These are phyloP conservation scores for Theocolax elegans DNA, from an alignment of 1,140 invertebrate species.

Conservation along the genomic window DNA sequence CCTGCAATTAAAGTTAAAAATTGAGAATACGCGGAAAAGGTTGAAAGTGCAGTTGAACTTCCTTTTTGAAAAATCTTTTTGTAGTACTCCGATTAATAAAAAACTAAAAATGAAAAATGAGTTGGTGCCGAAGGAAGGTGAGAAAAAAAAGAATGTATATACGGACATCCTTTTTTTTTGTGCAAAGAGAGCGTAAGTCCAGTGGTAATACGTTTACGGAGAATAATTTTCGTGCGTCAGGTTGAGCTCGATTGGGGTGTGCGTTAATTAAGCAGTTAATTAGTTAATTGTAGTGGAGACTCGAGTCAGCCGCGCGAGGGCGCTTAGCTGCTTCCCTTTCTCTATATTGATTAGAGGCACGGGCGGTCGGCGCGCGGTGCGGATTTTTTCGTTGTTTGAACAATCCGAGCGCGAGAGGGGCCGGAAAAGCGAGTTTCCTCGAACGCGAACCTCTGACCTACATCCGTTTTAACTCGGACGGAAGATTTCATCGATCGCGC, in stretches of 20 bases:
- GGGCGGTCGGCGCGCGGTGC: neutral
- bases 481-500: constrained; percentile 36
- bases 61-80: no score
- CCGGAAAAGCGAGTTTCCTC: constrained; percentile 21
- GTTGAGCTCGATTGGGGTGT: neutral
- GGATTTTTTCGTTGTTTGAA: constrained; percentile 20
- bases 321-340: neutral
- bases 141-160: no score
- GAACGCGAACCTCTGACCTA: constrained; percentile 41
- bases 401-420: constrained; percentile 2
- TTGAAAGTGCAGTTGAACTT: no score
- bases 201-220: no score
- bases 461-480: constrained; percentile 38
- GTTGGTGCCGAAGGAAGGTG: no score
- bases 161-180: no score
- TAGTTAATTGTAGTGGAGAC: constrained; percentile 6
- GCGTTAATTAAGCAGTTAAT: constrained; percentile 24
- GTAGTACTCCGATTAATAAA: no score
- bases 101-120: no score
- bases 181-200: no score
- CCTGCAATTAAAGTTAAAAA: no score
- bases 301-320: neutral
- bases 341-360: constrained; percentile 11
- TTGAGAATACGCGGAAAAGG: no score
- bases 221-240: no score